Conservation (phyloP, 2,888 invertebrate genomes). For the Drosophila nigricruria region DNA sequence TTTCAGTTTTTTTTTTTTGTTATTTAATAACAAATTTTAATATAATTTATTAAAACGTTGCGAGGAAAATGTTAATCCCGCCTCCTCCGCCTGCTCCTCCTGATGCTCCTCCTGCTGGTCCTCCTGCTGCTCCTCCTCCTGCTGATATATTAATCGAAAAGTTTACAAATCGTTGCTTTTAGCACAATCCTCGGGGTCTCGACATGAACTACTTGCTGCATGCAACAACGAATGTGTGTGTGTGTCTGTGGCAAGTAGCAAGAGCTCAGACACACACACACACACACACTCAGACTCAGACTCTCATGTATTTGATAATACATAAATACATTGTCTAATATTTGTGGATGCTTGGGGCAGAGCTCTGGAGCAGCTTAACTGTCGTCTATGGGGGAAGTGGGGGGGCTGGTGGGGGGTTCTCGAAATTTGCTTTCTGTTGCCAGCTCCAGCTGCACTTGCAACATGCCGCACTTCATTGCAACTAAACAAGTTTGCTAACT, state of each 20-base stretch:
- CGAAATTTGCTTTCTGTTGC: constrained; percentile 58
- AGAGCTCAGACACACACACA: constrained; percentile 11
- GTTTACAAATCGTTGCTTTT: constrained; percentile 15
- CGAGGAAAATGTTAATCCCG: neutral
- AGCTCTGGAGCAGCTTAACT: constrained; percentile 57
- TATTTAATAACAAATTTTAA: neutral
- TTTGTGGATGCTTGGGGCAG: constrained; percentile 51
- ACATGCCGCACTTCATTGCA: constrained; percentile 69
- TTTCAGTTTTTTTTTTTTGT: neutral
- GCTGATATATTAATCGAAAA: constrained; percentile 14
- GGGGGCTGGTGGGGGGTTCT: constrained; percentile 46
- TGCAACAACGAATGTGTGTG: neutral
- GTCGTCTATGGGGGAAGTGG: constrained; percentile 50
- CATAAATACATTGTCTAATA: constrained; percentile 74
- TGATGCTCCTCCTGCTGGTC: neutral
- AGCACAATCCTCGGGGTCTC: neutral
- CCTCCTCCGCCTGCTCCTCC: neutral
- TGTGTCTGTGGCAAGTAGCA: neutral
- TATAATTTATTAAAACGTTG: constrained; percentile 4
- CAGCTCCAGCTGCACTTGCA: constrained; percentile 23
- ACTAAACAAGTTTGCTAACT: constrained; percentile 73
- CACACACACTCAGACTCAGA: neutral
- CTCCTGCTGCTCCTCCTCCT: neutral
- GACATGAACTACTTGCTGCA: neutral
- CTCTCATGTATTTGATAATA: constrained; percentile 51